These are phyloP conservation scores for Cryptomyrus ogoouensis DNA, from an alignment of 2,113 vertebrate species.

Conservation along the genomic window DNA sequence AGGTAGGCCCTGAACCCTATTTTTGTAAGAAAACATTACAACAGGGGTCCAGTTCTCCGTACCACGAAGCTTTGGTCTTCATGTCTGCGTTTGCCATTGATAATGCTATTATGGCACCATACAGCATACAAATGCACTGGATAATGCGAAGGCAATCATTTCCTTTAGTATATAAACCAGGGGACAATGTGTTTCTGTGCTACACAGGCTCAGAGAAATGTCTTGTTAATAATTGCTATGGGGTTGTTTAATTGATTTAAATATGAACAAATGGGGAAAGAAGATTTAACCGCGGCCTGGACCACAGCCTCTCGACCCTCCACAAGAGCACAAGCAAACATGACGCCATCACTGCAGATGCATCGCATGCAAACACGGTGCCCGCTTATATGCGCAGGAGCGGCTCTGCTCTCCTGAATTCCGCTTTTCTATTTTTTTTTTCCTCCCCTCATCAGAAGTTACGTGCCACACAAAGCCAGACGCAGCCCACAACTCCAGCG, in stretches of 20 bases:
- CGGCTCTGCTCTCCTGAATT: background rate
- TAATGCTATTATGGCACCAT: background rate
- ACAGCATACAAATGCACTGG: background rate
- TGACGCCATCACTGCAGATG: background rate
- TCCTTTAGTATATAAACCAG: background rate
- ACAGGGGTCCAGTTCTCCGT: background rate
- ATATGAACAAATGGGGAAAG: background rate
- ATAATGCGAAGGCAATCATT: background rate
- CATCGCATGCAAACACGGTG: background rate
- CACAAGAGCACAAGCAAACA: background rate
- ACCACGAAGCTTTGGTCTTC: background rate
- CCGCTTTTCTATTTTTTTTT: background rate
- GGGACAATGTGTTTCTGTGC: background rate
- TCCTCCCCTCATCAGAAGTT: background rate
- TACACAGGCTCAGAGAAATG: background rate
- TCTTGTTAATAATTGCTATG: background rate
- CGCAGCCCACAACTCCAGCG: background rate
- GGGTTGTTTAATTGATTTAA: background rate
- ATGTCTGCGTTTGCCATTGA: background rate
- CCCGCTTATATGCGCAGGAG: background rate
- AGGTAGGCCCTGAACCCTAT: background rate
- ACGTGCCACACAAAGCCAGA: background rate
- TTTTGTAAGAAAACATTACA: background rate
- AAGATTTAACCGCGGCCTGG: background rate
- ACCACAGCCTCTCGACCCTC: background rate